Percentiles rank a stretch among this genome's conserved stretches.
phyloP scores from a whole-genome alignment of 1,140 invertebrate species.

The Zaprionus camerounensis region DNA sequence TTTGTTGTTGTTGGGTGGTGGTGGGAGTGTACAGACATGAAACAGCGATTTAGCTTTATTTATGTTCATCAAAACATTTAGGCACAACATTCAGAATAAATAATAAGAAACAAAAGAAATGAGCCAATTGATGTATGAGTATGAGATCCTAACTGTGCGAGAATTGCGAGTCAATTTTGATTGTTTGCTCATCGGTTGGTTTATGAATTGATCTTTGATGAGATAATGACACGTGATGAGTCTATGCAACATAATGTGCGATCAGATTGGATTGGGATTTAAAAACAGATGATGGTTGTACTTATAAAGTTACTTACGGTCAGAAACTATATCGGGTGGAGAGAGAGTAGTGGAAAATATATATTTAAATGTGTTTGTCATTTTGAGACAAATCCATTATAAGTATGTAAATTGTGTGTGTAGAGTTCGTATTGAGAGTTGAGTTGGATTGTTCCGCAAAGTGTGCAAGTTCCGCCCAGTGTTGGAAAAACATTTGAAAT shows the following conservation, averaged over 20 bases:
- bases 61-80: slow-evolving; percentile 16
- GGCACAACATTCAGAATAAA: slow-evolving; percentile 38
- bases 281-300: slow-evolving; percentile 38
- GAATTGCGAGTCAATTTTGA: background rate
- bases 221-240: background rate
- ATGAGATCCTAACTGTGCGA: slow-evolving; percentile 3
- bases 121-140: slow-evolving; percentile 18
- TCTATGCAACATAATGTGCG: background rate
- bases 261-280: slow-evolving; percentile 11
- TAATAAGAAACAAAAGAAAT: slow-evolving; percentile 10
- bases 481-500: slow-evolving; percentile 63
- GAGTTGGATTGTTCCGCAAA: slow-evolving; percentile 50
- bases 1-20: background rate
- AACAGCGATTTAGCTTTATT: slow-evolving; percentile 30
- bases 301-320: slow-evolving; percentile 68
- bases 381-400: slow-evolving; percentile 29
- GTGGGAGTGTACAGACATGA: slow-evolving; percentile 27
- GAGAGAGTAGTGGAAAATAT: slow-evolving; percentile 32
- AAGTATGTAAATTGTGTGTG: slow-evolving; percentile 30
- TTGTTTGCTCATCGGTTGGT: background rate
- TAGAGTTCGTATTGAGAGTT: slow-evolving; percentile 12
- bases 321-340: slow-evolving; percentile 66
- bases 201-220: background rate
- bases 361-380: slow-evolving; percentile 29
- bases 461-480: slow-evolving; percentile 66